These are phyloP conservation scores for Phoxinus dragarum DNA, from an alignment of 2,797 vertebrate genomes.

Conservation along the genomic window DNA sequence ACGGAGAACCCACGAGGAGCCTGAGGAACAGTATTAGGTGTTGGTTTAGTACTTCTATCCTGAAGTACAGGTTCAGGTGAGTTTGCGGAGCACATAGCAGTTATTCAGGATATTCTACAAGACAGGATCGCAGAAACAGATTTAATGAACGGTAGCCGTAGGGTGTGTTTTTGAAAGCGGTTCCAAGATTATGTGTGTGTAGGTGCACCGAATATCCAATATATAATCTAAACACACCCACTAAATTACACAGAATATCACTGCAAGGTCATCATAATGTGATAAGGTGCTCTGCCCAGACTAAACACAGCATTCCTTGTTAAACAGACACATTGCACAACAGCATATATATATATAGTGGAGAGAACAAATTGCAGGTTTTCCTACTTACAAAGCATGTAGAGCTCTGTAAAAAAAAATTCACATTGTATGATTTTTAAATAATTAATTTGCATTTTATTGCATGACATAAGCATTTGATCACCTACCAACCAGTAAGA, in stretches of 20 bases:
- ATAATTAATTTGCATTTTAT: no score
- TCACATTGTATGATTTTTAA: no score
- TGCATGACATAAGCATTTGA: no score
- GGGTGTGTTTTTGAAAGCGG: neutral
- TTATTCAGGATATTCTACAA: neutral
- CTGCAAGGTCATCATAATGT: neutral
- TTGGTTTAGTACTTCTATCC: neutral
- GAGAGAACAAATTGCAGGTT: no score
- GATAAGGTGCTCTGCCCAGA: slow-evolving; percentile 32
- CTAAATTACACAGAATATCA: slow-evolving; percentile 33
- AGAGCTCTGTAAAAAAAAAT: no score
- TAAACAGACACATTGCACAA: neutral
- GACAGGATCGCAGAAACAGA: neutral
- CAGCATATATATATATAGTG: neutral
- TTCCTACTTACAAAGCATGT: no score
- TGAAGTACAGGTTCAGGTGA: neutral
- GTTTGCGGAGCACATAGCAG: neutral
- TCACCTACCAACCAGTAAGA: no score
- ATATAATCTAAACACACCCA: slow-evolving; percentile 35
- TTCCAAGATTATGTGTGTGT: neutral
- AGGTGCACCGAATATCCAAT: neutral
- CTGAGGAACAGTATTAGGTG: slow-evolving; percentile 63
- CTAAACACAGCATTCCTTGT: slow-evolving; percentile 1
- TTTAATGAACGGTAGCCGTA: slow-evolving; percentile 18
- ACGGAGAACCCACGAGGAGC: slow-evolving; percentile 86